phyloP scores from a whole-genome alignment of 2,888 invertebrate species.

The Chaitophorus viminalis region DNA sequence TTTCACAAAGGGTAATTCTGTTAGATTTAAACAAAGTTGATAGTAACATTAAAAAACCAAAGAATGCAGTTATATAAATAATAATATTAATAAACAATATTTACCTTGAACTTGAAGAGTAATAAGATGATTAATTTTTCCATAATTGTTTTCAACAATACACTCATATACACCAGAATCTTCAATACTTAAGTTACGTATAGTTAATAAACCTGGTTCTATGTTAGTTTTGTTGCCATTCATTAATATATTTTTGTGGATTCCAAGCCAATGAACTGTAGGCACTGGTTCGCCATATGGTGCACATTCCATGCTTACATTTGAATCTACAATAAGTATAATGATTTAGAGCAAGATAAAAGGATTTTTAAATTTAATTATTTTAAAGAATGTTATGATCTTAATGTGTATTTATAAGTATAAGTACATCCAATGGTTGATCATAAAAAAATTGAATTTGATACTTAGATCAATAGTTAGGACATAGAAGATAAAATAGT shows the following conservation, averaged over 20 bases:
- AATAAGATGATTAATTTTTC: conserved; percentile 70
- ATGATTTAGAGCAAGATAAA: conserved; percentile 48
- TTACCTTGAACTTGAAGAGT: conserved; percentile 68
- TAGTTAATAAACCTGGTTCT: conserved; percentile 71
- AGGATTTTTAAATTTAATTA: neutral
- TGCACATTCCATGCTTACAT: conserved; percentile 78
- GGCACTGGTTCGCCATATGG: conserved; percentile 78
- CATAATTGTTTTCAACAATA: conserved; percentile 73
- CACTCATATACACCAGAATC: conserved; percentile 86
- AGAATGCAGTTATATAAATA: neutral
- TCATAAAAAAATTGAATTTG: too few species aligned
- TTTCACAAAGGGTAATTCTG: conserved; percentile 68
- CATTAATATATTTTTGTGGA: conserved; percentile 69
- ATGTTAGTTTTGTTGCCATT: conserved; percentile 69
- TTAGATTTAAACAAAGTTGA: neutral
- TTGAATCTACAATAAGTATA: conserved; percentile 69
- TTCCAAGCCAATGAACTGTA: conserved; percentile 74
- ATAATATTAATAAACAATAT: conserved; percentile 31
- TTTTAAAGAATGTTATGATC: too few species aligned
- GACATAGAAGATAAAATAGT: too few species aligned
- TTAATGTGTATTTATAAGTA: too few species aligned
- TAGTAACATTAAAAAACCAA: neutral
- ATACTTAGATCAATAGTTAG: too few species aligned
- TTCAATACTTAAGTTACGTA: conserved; percentile 72
- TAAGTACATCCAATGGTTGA: too few species aligned